Conservation (phyloP, 2,888 invertebrate genomes). For the Scaptomyza cyrtandrae region DNA sequence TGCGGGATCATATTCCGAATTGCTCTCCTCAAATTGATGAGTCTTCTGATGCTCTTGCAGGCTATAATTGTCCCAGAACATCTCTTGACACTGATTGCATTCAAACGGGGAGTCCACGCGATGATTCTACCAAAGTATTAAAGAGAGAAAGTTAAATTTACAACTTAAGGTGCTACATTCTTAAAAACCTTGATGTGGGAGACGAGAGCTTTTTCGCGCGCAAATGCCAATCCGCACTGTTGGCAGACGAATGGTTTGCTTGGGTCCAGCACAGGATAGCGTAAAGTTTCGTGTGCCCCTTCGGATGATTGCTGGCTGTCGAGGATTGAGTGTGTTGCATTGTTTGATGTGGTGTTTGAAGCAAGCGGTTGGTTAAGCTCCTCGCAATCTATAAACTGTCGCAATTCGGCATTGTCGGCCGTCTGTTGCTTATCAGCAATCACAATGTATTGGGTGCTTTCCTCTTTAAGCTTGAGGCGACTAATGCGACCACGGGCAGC, state of each 20-base stretch:
- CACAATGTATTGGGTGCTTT: constrained; percentile 74
- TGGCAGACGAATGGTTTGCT: constrained; percentile 92
- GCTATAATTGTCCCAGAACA: constrained; percentile 90
- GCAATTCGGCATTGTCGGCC: constrained; percentile 23
- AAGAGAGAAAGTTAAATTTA: not conserved
- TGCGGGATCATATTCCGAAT: constrained; percentile 84
- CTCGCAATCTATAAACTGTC: constrained; percentile 51
- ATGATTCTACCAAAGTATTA: constrained; percentile 86
- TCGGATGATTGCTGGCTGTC: constrained; percentile 11
- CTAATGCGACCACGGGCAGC: constrained; percentile 75
- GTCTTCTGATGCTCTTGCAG: constrained; percentile 87
- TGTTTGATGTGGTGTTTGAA: constrained; percentile 17
- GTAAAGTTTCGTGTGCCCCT: constrained; percentile 30
- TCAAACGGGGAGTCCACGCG: constrained; percentile 92
- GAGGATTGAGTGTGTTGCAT: constrained; percentile 15
- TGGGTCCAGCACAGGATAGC: constrained; percentile 88
- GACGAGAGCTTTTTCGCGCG: constrained; percentile 91
- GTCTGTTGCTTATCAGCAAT: constrained; percentile 56
- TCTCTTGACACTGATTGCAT: constrained; percentile 91
- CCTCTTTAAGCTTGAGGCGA: constrained; percentile 81
- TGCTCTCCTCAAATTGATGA: constrained; percentile 86
- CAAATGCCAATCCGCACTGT: constrained; percentile 90
- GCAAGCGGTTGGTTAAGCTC: constrained; percentile 40
- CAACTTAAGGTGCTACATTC: not conserved
- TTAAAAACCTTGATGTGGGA: constrained; percentile 88